Conservation (phyloP, 2,113 vertebrate genomes). For the Ictidomys tridecemlineatus region DNA sequence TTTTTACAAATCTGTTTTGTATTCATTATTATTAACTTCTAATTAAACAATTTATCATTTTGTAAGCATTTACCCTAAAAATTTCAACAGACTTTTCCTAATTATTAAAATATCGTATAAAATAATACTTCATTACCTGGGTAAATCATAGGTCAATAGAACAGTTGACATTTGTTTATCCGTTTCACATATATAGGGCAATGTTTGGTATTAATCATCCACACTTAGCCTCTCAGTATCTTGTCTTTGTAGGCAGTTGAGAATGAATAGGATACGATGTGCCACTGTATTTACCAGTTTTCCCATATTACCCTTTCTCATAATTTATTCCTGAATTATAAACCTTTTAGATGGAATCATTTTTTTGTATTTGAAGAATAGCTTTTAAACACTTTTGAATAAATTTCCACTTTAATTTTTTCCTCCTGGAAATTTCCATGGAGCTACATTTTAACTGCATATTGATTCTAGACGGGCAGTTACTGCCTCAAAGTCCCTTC, state of each 20-base stretch:
- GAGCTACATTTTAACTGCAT: neutral
- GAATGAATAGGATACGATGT: neutral
- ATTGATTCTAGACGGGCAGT: neutral
- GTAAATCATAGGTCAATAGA: neutral
- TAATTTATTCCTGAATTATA: neutral
- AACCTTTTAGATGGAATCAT: neutral
- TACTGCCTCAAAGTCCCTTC: neutral
- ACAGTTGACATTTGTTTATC: neutral
- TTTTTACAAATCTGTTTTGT: neutral
- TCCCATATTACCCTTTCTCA: neutral
- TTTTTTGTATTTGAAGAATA: neutral
- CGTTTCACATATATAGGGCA: neutral
- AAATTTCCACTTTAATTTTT: neutral
- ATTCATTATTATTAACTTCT: neutral
- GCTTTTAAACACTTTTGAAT: neutral
- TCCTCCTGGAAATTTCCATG: neutral
- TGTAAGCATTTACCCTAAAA: neutral
- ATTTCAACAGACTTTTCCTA: neutral
- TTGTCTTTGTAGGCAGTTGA: neutral
- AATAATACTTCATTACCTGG: neutral
- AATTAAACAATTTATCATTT: neutral
- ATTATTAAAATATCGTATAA: neutral
- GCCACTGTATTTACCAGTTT: neutral
- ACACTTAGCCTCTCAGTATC: neutral
- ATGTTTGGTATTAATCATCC: neutral